Evolutionary conservation across 2,797 vertebrate genomes (phyloP).

Genomic region (Trachops cirrhosus): DNA sequence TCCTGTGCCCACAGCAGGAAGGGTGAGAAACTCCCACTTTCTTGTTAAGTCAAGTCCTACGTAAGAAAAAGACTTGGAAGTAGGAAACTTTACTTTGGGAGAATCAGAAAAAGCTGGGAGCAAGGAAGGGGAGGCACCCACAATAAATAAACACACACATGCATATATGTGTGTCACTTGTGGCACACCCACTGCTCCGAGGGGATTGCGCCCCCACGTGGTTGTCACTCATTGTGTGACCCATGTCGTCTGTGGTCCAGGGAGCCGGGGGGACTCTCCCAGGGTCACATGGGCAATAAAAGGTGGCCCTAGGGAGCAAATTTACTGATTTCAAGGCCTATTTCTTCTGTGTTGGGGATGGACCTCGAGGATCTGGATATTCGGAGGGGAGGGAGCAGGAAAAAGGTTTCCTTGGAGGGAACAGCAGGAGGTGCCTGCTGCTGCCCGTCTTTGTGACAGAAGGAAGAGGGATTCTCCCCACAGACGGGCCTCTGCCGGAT

Average conservation of each 20-base stretch:
- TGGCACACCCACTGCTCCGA: neutral
- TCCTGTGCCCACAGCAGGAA: neutral
- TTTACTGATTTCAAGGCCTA: neutral
- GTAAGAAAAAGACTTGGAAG: neutral
- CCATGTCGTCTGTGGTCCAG: neutral
- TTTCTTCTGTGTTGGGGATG: neutral
- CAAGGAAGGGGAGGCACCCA: neutral
- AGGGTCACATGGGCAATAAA: neutral
- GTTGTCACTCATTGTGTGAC: neutral
- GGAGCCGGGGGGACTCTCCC: neutral
- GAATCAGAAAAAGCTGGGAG: neutral
- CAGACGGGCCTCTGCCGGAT: constrained; percentile 10
- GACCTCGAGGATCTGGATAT: neutral
- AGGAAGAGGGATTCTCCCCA: constrained; percentile 55
- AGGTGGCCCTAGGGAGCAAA: neutral
- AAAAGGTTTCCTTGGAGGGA: constrained; percentile 1
- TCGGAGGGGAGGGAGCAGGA: neutral
- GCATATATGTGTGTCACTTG: neutral
- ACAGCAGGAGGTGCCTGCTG: constrained; percentile 54
- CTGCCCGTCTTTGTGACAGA: constrained; percentile 49
- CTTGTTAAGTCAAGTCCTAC: neutral
- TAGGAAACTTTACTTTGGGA: neutral
- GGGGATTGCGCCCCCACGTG: accelerated
- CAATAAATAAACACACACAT: neutral
- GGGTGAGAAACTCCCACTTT: neutral